A percentile compares a stretch with the other conserved stretches of the same genome.
These are phyloP conservation scores for Siphlonurus alternatus DNA, from an alignment of 2,888 invertebrate genomes.

Conservation along the genomic window DNA sequence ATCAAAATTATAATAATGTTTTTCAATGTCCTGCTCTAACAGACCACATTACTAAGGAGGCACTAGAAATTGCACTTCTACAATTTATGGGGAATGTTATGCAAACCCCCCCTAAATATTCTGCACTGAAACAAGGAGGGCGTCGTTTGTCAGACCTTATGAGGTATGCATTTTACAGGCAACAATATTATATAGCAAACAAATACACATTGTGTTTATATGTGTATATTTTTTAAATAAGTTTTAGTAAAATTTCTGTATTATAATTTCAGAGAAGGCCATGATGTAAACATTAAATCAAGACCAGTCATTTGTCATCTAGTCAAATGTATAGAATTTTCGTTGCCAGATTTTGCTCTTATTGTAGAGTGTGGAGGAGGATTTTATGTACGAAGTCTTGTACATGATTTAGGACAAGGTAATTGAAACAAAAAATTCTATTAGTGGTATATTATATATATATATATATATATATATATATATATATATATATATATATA, in stretches of 20 bases:
- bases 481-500: background rate
- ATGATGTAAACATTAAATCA: background rate
- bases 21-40: too few relatives aligned
- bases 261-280: background rate
- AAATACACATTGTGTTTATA: too few relatives aligned
- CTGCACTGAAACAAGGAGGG: slow-evolving; percentile 14
- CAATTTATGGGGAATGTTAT: slow-evolving; percentile 17
- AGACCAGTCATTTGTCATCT: background rate
- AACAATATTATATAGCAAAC: background rate
- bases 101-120: slow-evolving; percentile 18
- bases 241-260: too few relatives aligned
- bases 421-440: background rate
- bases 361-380: background rate
- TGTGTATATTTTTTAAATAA: background rate
- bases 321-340: background rate
- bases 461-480: too few relatives aligned
- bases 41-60: slow-evolving; percentile 17
- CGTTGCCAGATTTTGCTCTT: background rate
- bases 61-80: slow-evolving; percentile 13
- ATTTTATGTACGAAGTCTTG: background rate
- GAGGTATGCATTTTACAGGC: background rate
- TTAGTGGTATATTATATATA: too few relatives aligned
- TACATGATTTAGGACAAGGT: background rate
- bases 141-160: background rate
- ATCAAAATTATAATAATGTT: too few relatives aligned